phyloP scores from a whole-genome alignment of 2,113 vertebrate genomes.

The Chlamydotis undulata region DNA sequence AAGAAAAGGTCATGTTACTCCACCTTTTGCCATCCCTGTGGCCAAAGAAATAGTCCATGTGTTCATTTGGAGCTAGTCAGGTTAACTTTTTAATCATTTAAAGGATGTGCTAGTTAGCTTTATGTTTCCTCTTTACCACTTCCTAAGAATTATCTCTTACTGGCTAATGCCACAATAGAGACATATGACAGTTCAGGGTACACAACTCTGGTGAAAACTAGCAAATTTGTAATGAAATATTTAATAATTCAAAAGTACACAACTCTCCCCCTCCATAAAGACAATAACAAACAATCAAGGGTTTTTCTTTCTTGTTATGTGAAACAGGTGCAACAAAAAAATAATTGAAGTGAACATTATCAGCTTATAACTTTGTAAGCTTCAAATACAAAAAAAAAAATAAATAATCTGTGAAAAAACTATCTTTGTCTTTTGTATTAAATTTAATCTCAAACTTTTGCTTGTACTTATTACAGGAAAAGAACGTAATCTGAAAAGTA shows the following conservation, averaged over 20 bases:
- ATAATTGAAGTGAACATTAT: neutral
- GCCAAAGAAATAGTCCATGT: neutral
- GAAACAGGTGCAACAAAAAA: neutral
- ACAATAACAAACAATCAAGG: neutral
- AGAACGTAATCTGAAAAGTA: conserved; percentile 1
- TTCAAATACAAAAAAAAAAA: neutral
- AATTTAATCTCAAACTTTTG: neutral
- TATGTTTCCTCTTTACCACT: neutral
- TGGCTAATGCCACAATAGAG: neutral
- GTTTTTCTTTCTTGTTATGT: neutral
- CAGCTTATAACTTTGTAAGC: neutral
- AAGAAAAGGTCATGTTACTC: neutral
- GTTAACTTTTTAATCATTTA: neutral
- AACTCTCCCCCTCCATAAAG: neutral
- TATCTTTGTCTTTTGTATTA: neutral
- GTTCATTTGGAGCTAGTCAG: neutral
- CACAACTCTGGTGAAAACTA: neutral
- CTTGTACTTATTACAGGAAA: neutral
- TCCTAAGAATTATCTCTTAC: neutral
- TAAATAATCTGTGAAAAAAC: neutral
- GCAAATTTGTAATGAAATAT: neutral
- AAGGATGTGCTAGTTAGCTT: neutral
- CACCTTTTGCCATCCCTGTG: neutral
- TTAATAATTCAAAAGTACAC: neutral
- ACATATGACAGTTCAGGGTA: neutral